A percentile compares a stretch with the other conserved stretches of the same genome.
Conservation (phyloP, 2,797 vertebrate species). For the Threskiornis aethiopicus region DNA sequence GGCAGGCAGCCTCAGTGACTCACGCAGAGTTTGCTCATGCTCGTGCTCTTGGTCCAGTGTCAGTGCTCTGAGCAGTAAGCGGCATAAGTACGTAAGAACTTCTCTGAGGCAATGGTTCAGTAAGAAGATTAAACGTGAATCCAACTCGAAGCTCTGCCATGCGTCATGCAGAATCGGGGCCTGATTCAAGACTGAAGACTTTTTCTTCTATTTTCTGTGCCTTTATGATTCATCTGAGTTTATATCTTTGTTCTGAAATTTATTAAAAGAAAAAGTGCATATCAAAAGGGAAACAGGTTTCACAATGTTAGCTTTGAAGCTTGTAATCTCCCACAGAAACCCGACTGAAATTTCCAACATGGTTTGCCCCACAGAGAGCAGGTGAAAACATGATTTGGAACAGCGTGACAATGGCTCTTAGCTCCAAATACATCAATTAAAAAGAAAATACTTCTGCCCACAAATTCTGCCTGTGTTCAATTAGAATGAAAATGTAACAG, state of each 20-base stretch:
- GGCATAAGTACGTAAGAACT: rapidly evolving
- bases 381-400: slow-evolving; percentile 15
- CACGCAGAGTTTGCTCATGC: rapidly evolving
- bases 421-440: slow-evolving; percentile 34
- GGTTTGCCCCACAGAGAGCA: neutral
- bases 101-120: neutral
- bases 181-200: neutral
- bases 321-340: slow-evolving; percentile 28
- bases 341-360: neutral
- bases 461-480: neutral
- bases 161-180: neutral
- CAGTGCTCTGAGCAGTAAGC: neutral
- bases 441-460: slow-evolving; percentile 45
- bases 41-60: rapidly evolving
- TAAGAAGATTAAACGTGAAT: neutral
- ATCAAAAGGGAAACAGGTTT: slow-evolving; percentile 48
- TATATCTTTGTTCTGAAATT: slow-evolving; percentile 35
- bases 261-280: neutral
- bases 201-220: neutral
- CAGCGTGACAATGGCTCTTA: neutral
- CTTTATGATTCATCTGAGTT: slow-evolving; percentile 41
- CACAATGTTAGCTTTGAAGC: slow-evolving; percentile 35
- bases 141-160: neutral
- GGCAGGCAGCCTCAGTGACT: neutral
- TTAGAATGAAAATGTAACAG: neutral